These are phyloP conservation scores for Eublepharis macularius DNA, from an alignment of 2,113 vertebrate genomes.

Conservation along the genomic window DNA sequence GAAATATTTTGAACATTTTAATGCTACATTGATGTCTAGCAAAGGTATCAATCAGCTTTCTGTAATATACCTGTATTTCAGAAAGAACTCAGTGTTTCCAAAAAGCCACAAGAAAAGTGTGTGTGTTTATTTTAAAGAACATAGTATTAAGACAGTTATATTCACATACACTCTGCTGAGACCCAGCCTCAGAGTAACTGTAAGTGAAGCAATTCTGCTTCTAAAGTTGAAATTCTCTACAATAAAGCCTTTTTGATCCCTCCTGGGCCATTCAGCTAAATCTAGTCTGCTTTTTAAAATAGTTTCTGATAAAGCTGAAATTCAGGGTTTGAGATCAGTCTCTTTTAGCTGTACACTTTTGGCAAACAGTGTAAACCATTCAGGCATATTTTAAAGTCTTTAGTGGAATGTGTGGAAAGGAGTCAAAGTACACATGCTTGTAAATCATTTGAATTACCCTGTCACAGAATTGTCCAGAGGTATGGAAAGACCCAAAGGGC, in stretches of 20 bases:
- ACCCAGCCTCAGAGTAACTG: conserved; percentile 36
- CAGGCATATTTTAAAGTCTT: conserved; percentile 30
- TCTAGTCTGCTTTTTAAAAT: conserved; percentile 46
- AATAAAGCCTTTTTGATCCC: conserved; percentile 47
- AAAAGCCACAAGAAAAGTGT: background rate
- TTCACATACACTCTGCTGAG: conserved; percentile 16
- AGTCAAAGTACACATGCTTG: conserved; percentile 11
- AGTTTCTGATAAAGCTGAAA: conserved; percentile 39
- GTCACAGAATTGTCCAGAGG: background rate
- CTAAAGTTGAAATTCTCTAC: conserved; percentile 24
- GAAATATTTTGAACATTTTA: too few relatives aligned
- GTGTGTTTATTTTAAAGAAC: conserved; percentile 23
- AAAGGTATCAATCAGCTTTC: background rate
- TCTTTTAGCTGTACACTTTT: conserved; percentile 36
- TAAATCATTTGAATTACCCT: background rate
- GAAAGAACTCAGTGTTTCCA: background rate
- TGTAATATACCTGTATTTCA: background rate
- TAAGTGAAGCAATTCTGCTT: conserved; percentile 24
- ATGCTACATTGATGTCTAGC: background rate
- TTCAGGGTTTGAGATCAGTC: conserved; percentile 7
- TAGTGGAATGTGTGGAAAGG: conserved; percentile 11
- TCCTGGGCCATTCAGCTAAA: conserved; percentile 23
- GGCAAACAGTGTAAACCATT: conserved; percentile 42
- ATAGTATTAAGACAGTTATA: conserved; percentile 27
- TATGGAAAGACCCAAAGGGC: background rate